Base-by-base conservation (phyloP, 1,140 invertebrate genomes). In the Drosophila littoralis region DNA sequence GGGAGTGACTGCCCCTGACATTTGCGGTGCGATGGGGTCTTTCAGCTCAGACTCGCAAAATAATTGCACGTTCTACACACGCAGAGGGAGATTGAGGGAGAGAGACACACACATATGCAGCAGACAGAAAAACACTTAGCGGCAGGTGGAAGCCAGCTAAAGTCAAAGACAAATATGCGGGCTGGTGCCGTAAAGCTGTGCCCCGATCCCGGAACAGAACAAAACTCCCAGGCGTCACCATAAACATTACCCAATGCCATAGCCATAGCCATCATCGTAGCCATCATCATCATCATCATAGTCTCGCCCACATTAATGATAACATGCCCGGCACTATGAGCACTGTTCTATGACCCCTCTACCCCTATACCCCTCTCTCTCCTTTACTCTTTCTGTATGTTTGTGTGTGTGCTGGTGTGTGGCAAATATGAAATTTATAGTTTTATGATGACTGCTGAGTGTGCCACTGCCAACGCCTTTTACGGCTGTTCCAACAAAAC, bases 371-470 rank as follows among this genome's bases (percentile, higher is more conserved):
- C 50, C 46, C 22, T 17, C 32, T 46, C 28, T 45, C 10, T 33
- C 13, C 38, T 6, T 5, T 45, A 32, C 28, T 59, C 43, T 13
- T n/a, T 40, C 15, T 50, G 28, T n/a, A n/a, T 36, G 12, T 22
- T 43, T 38, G 15, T 52, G 43, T 67, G 42, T 43, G 28, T 22
- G 42, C 67, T 52, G 68, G 66, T 66, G 77, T 85, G 70, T 81
- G 66, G 78, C 86, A 90, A 90, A 90, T 90, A 91, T 83, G 86
- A 90, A 90, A 90, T 90, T 90, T 90, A 90, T 90, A 86, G 88
- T 90, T 90, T 90, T 90, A 90, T 90, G 86, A 90, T 90, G 86
- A 90, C 86, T 90, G 82, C 82, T 90, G 86, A 90, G 86, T 86
- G 76, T 90, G 86, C 79, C 79, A 86, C 81, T 82, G 86, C 86